Evolutionary conservation across 1,140 invertebrate species (phyloP).

Genomic region (Drosophila mojavensis): DNA sequence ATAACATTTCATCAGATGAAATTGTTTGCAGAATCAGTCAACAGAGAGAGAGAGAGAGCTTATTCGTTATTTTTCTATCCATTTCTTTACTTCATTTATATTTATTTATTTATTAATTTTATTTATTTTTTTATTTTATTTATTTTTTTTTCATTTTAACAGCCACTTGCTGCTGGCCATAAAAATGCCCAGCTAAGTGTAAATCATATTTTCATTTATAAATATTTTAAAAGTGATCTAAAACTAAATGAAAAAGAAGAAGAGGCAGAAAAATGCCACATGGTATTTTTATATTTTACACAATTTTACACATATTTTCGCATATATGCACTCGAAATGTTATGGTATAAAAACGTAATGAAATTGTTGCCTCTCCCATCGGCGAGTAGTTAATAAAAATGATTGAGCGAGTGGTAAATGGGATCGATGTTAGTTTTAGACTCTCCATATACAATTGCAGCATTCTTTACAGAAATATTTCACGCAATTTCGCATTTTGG

Average conservation of each 20-base stretch:
- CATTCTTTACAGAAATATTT: constrained; percentile 42
- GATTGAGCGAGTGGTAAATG: background rate
- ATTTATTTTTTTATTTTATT: background rate
- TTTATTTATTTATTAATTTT: background rate
- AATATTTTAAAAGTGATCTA: constrained; percentile 20
- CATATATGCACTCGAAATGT: background rate
- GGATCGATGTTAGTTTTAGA: background rate
- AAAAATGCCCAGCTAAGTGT: constrained; percentile 17
- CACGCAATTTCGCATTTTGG: background rate
- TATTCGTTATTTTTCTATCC: background rate
- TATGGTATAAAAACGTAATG: background rate
- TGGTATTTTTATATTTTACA: constrained; percentile 19
- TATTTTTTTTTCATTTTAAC: background rate
- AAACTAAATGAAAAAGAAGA: constrained; percentile 9
- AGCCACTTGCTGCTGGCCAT: constrained; percentile 6
- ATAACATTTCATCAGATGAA: constrained; percentile 11
- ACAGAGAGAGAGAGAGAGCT: background rate
- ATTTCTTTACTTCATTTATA: background rate
- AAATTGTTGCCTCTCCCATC: constrained; percentile 3
- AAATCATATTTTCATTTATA: constrained; percentile 24
- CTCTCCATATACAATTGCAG: background rate
- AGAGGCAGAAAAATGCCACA: background rate
- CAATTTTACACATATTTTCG: constrained; percentile 10
- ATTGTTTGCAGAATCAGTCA: constrained; percentile 5
- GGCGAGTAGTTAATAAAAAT: constrained; percentile 18